Evolutionary conservation across 2,888 invertebrate genomes (phyloP), one percentile per base, ranked within the genome.

Genomic region (Ectemnius lituratus): DNA sequence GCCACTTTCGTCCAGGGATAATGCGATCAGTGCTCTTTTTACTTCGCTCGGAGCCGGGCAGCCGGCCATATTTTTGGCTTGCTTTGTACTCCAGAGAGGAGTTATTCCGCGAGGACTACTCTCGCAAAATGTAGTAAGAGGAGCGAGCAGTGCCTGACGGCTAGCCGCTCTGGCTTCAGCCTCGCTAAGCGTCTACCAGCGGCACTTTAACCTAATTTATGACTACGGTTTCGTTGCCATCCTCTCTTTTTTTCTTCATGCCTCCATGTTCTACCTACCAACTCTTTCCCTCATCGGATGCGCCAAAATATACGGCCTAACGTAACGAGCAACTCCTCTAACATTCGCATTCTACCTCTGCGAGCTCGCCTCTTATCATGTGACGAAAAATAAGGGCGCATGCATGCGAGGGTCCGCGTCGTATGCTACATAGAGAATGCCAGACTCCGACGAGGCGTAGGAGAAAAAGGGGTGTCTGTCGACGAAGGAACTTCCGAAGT

Each of bases 171-270:
- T 66, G 68, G 74, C 75, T 64, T 70, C 64, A 71, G 62, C 61
- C 61, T 37, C 37, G 37, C 37, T 37, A 37, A 37, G 37, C 37
- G 8, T 37, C 37, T 37, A 37, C 37, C 11, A 6, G 11, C 76
- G 80, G 84, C 86, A 86, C 88, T 88, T 88, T 86, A 87, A 85
- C 84, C 81, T 87, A 87, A 87, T 87, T 87, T 88, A 88, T 84
- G 86, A 87, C 87, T 86, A 87, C 86, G 85, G 84, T 84, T 84
- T 80, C 80, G 78, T 76, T 75, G 69, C 70, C 58, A 66, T 46
- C 70, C 66, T 62, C 67, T 74, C 80, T 72, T 80, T 62, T 72
- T 80, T 62, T 46, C 18, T n/a, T n/a, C 16, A 37, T 45, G 16
- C 67, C 76, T 74, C 70, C 79, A 81, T n/a, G n/a, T 66, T 76